phyloP scores from a whole-genome alignment of 2,113 vertebrate species.

The Pachycephala philippinensis region DNA sequence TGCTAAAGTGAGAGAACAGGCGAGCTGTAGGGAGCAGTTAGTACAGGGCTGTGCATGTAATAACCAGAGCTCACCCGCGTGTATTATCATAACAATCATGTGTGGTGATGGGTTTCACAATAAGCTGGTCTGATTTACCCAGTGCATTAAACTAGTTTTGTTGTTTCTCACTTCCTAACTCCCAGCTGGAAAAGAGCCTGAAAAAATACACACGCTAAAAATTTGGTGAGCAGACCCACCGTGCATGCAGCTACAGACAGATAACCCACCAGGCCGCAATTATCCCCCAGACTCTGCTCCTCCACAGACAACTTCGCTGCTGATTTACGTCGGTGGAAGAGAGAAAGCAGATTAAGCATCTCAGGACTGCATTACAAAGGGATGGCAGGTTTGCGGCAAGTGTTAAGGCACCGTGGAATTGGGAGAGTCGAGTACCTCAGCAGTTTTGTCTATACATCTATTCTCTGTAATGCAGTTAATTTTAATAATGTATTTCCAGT shows the following conservation, averaged over 20 bases:
- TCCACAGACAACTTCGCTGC: background rate
- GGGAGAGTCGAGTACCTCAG: background rate
- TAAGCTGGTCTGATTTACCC: slow-evolving; percentile 9
- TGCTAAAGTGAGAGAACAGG: slow-evolving; percentile 63
- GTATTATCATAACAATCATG: slow-evolving; percentile 16
- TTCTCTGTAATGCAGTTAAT: background rate
- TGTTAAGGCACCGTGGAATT: background rate
- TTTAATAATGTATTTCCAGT: background rate
- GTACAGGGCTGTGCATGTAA: slow-evolving; percentile 51
- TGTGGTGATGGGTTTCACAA: slow-evolving; percentile 31
- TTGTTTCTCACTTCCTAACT: background rate
- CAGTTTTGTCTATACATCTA: background rate
- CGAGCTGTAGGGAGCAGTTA: slow-evolving; percentile 58
- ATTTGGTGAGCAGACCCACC: background rate
- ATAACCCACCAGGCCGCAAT: background rate
- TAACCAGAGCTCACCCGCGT: background rate
- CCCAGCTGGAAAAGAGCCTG: background rate
- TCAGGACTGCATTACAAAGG: background rate
- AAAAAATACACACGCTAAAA: fast-evolving
- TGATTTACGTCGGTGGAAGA: background rate
- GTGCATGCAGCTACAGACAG: background rate
- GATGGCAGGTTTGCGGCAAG: background rate
- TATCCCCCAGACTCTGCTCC: background rate
- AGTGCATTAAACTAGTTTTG: background rate
- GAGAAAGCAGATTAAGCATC: background rate